Percentiles rank a stretch among this genome's conserved stretches.
Evolutionary conservation across 1,140 invertebrate species (phyloP).

Genomic region (Parasteatoda tepidariorum): DNA sequence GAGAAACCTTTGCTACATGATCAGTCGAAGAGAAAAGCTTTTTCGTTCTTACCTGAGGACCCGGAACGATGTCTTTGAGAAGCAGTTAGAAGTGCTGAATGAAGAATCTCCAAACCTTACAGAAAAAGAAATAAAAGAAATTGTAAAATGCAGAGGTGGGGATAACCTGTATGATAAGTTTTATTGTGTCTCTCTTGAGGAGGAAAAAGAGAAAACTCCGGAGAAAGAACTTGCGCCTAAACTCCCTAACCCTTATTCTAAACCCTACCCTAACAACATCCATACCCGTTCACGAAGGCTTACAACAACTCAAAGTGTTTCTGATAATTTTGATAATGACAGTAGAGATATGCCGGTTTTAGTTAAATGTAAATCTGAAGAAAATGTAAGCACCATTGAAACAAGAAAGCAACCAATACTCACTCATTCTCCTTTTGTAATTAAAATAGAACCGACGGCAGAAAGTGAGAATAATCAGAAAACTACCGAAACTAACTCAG

Average conservation of each 20-base stretch:
- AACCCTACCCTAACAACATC: constrained; percentile 58
- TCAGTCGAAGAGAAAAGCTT: constrained; percentile 91
- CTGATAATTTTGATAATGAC: constrained; percentile 28
- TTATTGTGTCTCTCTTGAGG: constrained; percentile 69
- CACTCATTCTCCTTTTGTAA: constrained; percentile 37
- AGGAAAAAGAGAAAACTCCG: constrained; percentile 22
- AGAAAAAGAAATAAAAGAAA: constrained; percentile 76
- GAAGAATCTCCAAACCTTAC: constrained; percentile 70
- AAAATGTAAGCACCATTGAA: constrained; percentile 7
- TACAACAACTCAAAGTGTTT: constrained; percentile 27
- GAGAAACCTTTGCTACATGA: constrained; percentile 97
- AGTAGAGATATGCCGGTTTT: constrained; percentile 31
- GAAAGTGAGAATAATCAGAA: background rate
- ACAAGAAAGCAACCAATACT: constrained; percentile 3
- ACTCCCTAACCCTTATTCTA: constrained; percentile 63
- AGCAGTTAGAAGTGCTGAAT: constrained; percentile 73
- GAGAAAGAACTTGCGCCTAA: background rate
- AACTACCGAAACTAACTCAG: background rate
- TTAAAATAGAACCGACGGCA: constrained; percentile 19
- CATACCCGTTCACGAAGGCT: constrained; percentile 36
- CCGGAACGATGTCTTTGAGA: constrained; percentile 92
- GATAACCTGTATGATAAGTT: constrained; percentile 88
- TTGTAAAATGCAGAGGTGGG: constrained; percentile 88
- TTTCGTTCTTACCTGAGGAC: constrained; percentile 86
- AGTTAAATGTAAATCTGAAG: constrained; percentile 43